Evolutionary conservation across 35 echinoderm and acorn worm genomes (phyloP), one percentile per base, ranked within the genome.

Genomic region (Anneissia japonica): DNA sequence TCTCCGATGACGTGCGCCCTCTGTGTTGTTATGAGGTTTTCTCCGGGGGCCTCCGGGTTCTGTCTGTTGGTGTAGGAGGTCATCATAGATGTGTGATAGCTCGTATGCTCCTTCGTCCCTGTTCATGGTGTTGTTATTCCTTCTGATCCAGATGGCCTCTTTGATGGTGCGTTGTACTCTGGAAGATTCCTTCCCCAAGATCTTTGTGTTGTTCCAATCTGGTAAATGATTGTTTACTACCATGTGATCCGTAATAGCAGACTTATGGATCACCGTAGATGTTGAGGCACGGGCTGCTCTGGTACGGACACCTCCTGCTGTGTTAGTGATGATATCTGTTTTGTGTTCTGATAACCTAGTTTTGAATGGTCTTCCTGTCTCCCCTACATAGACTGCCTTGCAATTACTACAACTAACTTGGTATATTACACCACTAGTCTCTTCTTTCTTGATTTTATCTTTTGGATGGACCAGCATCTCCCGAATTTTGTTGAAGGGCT

Each of bases 401-500:
- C 79, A 81, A 37, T 36, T 38, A 29, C 36, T 30, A 30, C 79
- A 81, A 26, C 35, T 16, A 40, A 81, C 38, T 30, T 81, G 34
- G 79, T 81, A 38, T 3, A 81, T 28, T 38, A 36, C 35, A n/a
- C 38, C 79, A 81, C 79, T 30, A 4, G 38, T 39, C 38, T 81
- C 38, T 9, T 81, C 79, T 37, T 39, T 36, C 34, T 40, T 39
- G 28, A 39, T 30, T 81, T 81, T 81, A 39, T 81, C 79, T 32
- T 81, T 81, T 11, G 37, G 79, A 81, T 81, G 79, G 79, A 81
- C 37, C 38, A 81, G 37, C 35, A 81, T 81, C n/a, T 81, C 38
- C 35, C 79, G 79, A 36, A 81, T 30, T 38, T 36, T 81, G 79
- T 30, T 81, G 38, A 38, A 39, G 17, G 79, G 79, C 38, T 39